Percentiles rank a stretch among this genome's conserved stretches.
Conservation (phyloP, 1,140 invertebrate genomes). For the Drosophila hydei region DNA sequence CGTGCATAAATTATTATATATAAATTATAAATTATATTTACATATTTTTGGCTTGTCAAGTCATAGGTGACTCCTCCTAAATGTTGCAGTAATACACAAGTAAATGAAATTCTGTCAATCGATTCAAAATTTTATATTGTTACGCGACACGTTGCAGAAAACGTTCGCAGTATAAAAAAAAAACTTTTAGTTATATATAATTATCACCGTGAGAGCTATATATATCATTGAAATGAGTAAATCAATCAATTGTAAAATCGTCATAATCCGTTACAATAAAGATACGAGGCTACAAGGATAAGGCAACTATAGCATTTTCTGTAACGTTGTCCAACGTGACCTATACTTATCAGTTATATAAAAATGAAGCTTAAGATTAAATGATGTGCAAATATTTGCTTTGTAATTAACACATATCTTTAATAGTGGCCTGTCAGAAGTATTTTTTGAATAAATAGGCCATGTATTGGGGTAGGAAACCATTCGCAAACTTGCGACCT, state of each 20-base stretch:
- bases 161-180: background rate
- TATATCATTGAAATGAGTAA: background rate
- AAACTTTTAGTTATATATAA: background rate
- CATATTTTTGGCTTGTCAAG: no score
- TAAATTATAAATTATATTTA: no score
- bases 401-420: constrained; percentile 38
- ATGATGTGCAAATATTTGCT: constrained; percentile 44
- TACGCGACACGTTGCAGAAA: no score
- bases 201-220: background rate
- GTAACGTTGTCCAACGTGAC: background rate
- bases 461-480: constrained; percentile 35
- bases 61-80: no score
- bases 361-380: background rate
- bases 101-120: no score
- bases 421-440: constrained; percentile 6
- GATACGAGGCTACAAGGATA: background rate
- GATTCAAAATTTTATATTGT: no score
- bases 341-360: constrained; percentile 49
- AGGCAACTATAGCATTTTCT: background rate
- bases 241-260: background rate
- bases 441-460: constrained; percentile 66
- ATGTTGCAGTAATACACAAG: no score
- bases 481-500: constrained; percentile 59
- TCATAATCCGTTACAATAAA: background rate
- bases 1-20: no score